Conservation (phyloP, 2,888 invertebrate genomes). For the Pteria penguin region DNA sequence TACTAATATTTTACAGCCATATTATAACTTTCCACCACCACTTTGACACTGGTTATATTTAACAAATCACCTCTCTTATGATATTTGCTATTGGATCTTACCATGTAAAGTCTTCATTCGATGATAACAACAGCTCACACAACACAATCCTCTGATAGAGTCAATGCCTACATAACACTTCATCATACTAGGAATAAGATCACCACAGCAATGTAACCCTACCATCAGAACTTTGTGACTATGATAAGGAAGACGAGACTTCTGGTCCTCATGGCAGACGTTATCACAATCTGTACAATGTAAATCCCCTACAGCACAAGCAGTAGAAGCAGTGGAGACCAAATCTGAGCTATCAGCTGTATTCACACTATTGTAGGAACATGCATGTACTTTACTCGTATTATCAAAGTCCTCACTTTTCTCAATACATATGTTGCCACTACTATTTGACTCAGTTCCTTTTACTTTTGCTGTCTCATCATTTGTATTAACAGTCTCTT, state of each 20-base stretch:
- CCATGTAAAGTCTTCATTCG: constrained; percentile 66
- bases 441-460: no score
- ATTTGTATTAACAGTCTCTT: no score
- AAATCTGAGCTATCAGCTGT: no score
- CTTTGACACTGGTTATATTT: no score
- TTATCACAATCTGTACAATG: neutral
- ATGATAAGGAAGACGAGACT: neutral
- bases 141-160: constrained; percentile 63
- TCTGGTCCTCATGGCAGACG: neutral
- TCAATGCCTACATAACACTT: constrained; percentile 57
- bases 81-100: no score
- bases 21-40: no score
- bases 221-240: constrained; percentile 65
- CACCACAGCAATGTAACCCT: constrained; percentile 79
- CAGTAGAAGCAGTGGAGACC: no score
- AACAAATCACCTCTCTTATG: no score
- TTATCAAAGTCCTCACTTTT: neutral
- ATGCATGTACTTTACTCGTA: neutral
- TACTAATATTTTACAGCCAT: no score
- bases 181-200: constrained; percentile 75
- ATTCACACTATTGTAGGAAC: no score
- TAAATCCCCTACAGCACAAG: neutral
- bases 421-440: neutral
- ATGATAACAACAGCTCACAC: constrained; percentile 78
- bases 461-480: no score